A percentile compares a stretch with the other conserved stretches of the same genome.
phyloP scores from a whole-genome alignment of 2,113 vertebrate species.

The Hippocampus zosterae region DNA sequence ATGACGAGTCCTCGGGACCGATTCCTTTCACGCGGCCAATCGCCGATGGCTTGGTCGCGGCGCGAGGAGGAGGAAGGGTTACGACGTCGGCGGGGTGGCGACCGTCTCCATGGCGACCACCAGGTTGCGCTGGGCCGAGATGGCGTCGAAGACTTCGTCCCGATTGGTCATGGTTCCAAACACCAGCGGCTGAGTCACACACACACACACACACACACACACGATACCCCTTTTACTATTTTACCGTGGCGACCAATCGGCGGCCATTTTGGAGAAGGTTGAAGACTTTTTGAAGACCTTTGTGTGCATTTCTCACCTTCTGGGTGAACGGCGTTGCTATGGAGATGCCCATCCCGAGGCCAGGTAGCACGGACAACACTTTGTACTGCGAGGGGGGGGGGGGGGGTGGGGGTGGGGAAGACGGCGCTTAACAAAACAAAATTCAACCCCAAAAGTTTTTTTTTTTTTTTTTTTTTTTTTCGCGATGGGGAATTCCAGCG shows the following conservation, averaged over 20 bases:
- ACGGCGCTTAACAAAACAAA: not conserved
- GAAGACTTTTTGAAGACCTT: too few relatives aligned
- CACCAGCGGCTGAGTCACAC: slow-evolving; percentile 82
- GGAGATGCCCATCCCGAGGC: slow-evolving; percentile 97
- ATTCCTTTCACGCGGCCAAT: too few relatives aligned
- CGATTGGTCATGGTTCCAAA: slow-evolving; percentile 97
- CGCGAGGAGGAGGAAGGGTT: not conserved
- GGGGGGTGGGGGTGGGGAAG: too few relatives aligned
- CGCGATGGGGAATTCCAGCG: not conserved
- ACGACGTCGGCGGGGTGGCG: slow-evolving; percentile 70
- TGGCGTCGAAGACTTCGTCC: slow-evolving; percentile 95
- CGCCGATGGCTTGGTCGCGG: too few relatives aligned
- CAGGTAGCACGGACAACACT: slow-evolving; percentile 93
- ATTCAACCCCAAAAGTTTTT: too few relatives aligned
- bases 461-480: not conserved
- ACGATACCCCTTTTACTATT: too few relatives aligned
- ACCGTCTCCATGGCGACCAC: slow-evolving; percentile 61
- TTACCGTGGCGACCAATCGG: too few relatives aligned
- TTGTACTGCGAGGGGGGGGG: slow-evolving; percentile 81
- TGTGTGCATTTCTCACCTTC: slow-evolving; percentile 75
- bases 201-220: too few relatives aligned
- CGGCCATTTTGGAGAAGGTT: too few relatives aligned
- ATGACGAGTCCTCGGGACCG: too few relatives aligned
- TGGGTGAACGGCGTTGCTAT: slow-evolving; percentile 91
- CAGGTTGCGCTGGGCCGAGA: slow-evolving; percentile 82